Base-by-base conservation (phyloP, 1,140 invertebrate genomes). In the Polypedilum pembai region DNA sequence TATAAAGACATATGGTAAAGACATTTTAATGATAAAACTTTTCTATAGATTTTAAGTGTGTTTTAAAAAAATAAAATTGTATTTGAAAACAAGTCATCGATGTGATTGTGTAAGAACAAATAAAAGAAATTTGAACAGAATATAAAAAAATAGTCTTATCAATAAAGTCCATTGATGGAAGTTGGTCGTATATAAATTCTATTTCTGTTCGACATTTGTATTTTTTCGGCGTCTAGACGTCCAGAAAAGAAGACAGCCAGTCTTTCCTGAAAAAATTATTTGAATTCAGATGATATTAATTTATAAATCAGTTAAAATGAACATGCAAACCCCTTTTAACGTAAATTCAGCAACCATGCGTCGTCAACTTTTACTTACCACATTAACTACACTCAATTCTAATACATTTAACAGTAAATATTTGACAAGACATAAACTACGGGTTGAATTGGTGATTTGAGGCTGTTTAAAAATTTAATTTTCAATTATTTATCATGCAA, bases 181-280 rank as follows among this genome's bases (percentile, higher is more conserved):
- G 65, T 21, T 7, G 65, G 65, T 69, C 65, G 65, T 7, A 8
- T 69, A 21, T 69, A 69, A 21, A 69, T 69, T 18, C 65, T n/a
- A 20, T 69, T 69, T 5, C 65, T 5, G 12, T 69, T 69, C 10
- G 65, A 56, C 45, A 56, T 69, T 69, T 69, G 65, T 63, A 81
- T 79, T 75, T 82, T 82, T 74, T 82, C 80, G 8, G 80, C 80
- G 73, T 82, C 80, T 63, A 82, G 81, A 18, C 80, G 80, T 33
- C 80, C 80, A 0, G 80, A 81, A 4, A 81, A 74, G 73, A 82
- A 82, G 69, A 77, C 78, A 0, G 80, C 80, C 17, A 82, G 76
- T 8, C 80, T 80, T 76, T 82, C 80, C 80, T 81, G 41, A 0
- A 75, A 73, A 8, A 63, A 40, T 72, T 74, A n/a, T 24, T n/a